Conservation (phyloP, 1,140 invertebrate species). For the silkworm (Bombyx mori) region ASM3026992v2 NC_085121.1:6435001-6435500, state of each 20-base stretch:
- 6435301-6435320: slow-evolving; percentile 56
- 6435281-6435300: slow-evolving; percentile 55
- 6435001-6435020: too few species aligned
- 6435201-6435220: too few species aligned
- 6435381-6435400: too few species aligned
- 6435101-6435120: slow-evolving; percentile 27
- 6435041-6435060: too few species aligned
- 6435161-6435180: neutral
- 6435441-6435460: neutral
- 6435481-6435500: slow-evolving; percentile 71
- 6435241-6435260: slow-evolving; percentile 29
- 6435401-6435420: too few species aligned
- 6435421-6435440: too few species aligned
- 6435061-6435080: slow-evolving; percentile 24
- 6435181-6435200: neutral
- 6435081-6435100: slow-evolving; percentile 50
- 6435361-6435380: too few species aligned
- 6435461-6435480: slow-evolving; percentile 38
- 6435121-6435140: slow-evolving; percentile 27
- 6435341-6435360: slow-evolving; percentile 7
- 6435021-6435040: too few species aligned
- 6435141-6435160: neutral
- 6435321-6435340: slow-evolving; percentile 46
- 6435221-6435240: slow-evolving; percentile 3
- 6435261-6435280: slow-evolving; percentile 62